Conservation (phyloP, 2,797 vertebrate species). For the Thripadectes ignobilis region DNA sequence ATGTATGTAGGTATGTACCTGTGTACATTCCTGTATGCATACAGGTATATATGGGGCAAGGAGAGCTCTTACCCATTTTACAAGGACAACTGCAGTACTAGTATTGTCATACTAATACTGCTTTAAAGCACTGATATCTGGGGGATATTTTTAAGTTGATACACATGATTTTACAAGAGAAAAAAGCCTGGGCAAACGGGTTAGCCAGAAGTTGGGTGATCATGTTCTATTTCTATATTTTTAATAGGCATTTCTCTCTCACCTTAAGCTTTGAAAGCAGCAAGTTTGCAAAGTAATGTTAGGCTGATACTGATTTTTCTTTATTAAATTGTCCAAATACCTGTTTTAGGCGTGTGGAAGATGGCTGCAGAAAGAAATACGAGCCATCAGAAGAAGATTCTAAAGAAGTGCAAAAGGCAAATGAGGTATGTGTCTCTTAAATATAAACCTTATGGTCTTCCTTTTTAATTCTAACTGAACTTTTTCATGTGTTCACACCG, state of each 20-base stretch:
- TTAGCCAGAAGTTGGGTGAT: not conserved
- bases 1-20: fast-evolving
- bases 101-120: not conserved
- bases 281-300: not conserved
- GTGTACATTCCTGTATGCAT: fast-evolving
- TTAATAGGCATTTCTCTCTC: not conserved
- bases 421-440: slow-evolving; percentile 71
- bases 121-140: not conserved
- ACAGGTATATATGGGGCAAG: not conserved
- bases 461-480: not conserved
- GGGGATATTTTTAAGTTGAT: not conserved
- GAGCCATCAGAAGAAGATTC: slow-evolving; percentile 81
- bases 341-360: slow-evolving; percentile 81
- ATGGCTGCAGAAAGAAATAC: slow-evolving; percentile 83
- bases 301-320: fast-evolving
- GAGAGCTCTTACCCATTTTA: not conserved
- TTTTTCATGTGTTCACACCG: not conserved
- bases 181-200: not conserved
- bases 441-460: not conserved
- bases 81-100: not conserved
- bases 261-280: not conserved
- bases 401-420: slow-evolving; percentile 78
- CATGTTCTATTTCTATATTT: not conserved
- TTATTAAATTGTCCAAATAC: not conserved
- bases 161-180: not conserved